These are phyloP conservation scores for Mesocricetus auratus DNA, from an alignment of 2,113 vertebrate genomes.

Conservation along the genomic window DNA sequence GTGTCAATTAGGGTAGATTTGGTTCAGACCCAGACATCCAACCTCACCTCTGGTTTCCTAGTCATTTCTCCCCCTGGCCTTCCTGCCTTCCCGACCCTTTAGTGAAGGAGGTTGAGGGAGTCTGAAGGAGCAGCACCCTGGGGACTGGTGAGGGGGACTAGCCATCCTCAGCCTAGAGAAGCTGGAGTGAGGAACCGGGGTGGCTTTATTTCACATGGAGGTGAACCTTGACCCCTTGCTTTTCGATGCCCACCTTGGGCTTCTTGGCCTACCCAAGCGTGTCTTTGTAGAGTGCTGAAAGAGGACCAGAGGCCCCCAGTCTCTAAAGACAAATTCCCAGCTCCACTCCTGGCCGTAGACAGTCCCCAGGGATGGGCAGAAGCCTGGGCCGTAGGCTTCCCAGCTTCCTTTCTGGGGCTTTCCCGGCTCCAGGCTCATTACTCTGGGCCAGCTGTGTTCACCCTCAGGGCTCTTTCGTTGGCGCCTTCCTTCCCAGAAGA, in stretches of 20 bases:
- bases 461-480: neutral
- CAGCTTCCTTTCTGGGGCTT: neutral
- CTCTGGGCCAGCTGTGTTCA: neutral
- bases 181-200: neutral
- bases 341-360: neutral
- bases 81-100: rapidly evolving
- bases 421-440: neutral
- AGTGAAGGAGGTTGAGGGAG: no score
- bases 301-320: neutral
- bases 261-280: neutral
- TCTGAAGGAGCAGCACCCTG: neutral
- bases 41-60: neutral
- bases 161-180: neutral
- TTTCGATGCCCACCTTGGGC: neutral
- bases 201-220: neutral
- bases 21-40: neutral
- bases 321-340: neutral
- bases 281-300: rapidly evolving
- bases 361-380: neutral
- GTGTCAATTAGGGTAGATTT: no score
- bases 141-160: neutral
- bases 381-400: neutral
- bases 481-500: slow-evolving; percentile 43
- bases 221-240: neutral
- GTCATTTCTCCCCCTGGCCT: rapidly evolving